Evolutionary conservation across 2,113 vertebrate genomes (phyloP).

Genomic region (Nibea coibor): DNA sequence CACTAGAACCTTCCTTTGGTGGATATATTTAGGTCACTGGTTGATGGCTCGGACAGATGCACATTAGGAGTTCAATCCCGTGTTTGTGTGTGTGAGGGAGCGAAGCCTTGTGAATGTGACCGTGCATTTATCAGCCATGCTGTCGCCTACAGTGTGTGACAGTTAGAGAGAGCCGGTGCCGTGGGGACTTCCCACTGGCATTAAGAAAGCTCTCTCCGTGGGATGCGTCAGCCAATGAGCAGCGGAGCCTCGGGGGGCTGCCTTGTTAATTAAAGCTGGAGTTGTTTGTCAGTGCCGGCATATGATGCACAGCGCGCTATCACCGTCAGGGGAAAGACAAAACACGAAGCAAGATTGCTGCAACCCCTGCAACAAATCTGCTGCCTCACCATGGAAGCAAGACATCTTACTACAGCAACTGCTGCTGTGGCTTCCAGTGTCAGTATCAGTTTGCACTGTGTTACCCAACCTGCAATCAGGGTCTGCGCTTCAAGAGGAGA

Average conservation of each 20-base stretch:
- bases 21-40: conserved; percentile 75
- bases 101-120: conserved; percentile 48
- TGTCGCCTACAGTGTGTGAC: conserved; percentile 63
- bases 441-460: conserved; percentile 43
- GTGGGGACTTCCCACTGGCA: conserved; percentile 69
- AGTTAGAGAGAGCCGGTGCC: conserved; percentile 58
- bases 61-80: conserved; percentile 28
- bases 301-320: conserved; percentile 71
- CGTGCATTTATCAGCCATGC: conserved; percentile 62
- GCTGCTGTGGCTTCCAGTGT: conserved; percentile 38
- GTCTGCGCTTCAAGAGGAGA: conserved; percentile 11
- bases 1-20: conserved; percentile 49
- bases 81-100: conserved; percentile 24
- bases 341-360: conserved; percentile 62
- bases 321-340: conserved; percentile 59
- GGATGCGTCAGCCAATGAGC: conserved; percentile 68
- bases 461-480: conserved; percentile 37
- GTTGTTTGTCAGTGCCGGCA: conserved; percentile 73
- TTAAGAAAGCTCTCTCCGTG: conserved; percentile 73
- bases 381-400: conserved; percentile 61
- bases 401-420: conserved; percentile 57
- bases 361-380: conserved; percentile 73
- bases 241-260: conserved; percentile 59
- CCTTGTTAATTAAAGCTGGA: conserved; percentile 77
- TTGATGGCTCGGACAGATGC: conserved; percentile 64